These are phyloP conservation scores for Tryphoninae sp. DNA, from an alignment of 2,888 invertebrate genomes.

Conservation along the genomic window DNA sequence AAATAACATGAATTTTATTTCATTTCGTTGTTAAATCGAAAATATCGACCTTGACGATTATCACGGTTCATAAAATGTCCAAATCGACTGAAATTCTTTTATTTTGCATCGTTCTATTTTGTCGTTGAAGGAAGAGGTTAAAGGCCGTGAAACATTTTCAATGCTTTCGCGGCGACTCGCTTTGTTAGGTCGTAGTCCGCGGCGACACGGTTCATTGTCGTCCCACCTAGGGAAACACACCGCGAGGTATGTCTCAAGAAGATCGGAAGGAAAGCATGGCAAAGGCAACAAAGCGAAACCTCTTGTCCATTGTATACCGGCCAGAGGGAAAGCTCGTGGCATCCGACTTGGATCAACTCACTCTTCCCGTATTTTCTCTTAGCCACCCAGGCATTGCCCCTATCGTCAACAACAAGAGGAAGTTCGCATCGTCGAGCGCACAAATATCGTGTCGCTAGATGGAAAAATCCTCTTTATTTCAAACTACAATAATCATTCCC, in stretches of 20 bases:
- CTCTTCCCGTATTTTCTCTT: constrained; percentile 13
- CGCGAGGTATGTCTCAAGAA: constrained; percentile 57
- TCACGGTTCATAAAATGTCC: neutral
- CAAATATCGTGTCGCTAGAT: neutral
- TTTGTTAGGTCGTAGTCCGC: constrained; percentile 52
- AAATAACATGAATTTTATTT: too few species aligned
- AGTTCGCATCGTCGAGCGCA: constrained; percentile 13
- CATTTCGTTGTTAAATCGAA: too few species aligned
- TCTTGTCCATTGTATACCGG: constrained; percentile 33
- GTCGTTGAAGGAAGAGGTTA: constrained; percentile 10
- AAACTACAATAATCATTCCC: neutral
- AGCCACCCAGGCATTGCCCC: neutral
- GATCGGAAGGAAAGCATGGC: constrained; percentile 52
- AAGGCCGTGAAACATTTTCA: constrained; percentile 40
- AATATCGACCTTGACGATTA: too few species aligned
- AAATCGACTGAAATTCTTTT: neutral
- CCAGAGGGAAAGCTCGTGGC: constrained; percentile 53
- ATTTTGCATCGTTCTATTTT: neutral
- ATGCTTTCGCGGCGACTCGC: constrained; percentile 36
- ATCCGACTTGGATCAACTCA: constrained; percentile 35
- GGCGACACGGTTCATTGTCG: constrained; percentile 25
- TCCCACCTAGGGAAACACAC: constrained; percentile 52
- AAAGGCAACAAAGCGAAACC: constrained; percentile 59
- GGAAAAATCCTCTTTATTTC: neutral
- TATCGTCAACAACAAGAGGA: constrained; percentile 32